Conservation (phyloP, 53 echinoderm and acorn worm species). For the Mesocentrotus franciscanus region DNA sequence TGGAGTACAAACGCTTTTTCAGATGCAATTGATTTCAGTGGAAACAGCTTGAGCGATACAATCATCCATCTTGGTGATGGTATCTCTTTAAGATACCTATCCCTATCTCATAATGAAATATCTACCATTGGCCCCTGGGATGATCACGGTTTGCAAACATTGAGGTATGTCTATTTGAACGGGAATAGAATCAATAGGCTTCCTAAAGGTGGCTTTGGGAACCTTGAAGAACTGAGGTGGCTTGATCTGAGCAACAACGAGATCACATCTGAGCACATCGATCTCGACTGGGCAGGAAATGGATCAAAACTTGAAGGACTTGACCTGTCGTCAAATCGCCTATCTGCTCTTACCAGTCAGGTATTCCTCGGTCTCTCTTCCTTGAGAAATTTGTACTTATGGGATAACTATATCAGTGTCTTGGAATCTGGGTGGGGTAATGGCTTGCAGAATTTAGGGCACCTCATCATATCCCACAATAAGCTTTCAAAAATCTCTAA, state of each 20-base stretch:
- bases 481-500: neutral
- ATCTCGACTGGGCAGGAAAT: neutral
- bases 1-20: neutral
- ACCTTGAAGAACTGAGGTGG: neutral
- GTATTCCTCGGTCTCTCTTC: slow-evolving; percentile 19
- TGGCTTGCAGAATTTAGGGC: neutral
- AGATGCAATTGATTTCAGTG: neutral
- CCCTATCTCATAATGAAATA: neutral
- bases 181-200: neutral
- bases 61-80: neutral
- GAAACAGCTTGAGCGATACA: neutral
- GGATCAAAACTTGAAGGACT: neutral
- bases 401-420: slow-evolving; percentile 25
- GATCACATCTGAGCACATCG: neutral
- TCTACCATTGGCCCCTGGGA: neutral
- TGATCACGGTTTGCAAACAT: neutral
- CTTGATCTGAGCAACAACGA: slow-evolving; percentile 20
- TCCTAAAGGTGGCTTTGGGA: neutral
- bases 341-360: neutral
- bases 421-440: neutral
- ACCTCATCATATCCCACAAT: slow-evolving; percentile 30
- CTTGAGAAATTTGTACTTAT: slow-evolving; percentile 10
- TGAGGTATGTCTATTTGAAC: neutral
- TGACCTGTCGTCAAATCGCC: neutral
- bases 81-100: neutral